phyloP scores from a whole-genome alignment of 2,113 vertebrate genomes.

The Hystrix cristata region DNA sequence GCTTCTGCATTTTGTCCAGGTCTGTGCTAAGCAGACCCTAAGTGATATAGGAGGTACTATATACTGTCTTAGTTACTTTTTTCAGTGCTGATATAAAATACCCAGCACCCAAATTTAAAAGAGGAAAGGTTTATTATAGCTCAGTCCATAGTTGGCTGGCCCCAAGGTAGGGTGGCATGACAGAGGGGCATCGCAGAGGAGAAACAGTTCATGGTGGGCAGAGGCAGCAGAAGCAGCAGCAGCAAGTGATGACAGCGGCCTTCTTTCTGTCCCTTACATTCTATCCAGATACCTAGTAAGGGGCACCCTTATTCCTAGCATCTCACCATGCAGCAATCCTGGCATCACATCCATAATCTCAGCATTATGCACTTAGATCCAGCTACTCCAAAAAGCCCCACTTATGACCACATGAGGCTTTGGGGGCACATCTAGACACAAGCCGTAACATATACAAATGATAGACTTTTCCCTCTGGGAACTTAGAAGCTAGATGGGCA shows the following conservation, averaged over 20 bases:
- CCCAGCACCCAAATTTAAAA: not conserved
- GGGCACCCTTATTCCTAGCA: not conserved
- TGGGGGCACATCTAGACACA: not conserved
- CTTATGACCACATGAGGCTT: not conserved
- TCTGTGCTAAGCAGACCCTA: not conserved
- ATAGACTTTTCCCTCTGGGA: not conserved
- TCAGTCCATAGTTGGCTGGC: not conserved
- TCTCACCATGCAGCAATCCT: not conserved
- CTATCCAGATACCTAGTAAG: not conserved
- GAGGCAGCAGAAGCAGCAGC: not conserved
- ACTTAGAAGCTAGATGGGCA: not conserved
- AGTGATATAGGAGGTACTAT: not conserved
- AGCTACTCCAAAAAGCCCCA: not conserved
- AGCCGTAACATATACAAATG: not conserved
- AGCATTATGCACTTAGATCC: not conserved
- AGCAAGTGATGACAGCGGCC: not conserved
- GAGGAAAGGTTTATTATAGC: not conserved
- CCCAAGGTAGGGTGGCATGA: not conserved
- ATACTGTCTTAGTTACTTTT: not conserved
- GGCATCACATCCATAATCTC: not conserved
- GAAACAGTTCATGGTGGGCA: not conserved
- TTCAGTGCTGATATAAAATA: not conserved
- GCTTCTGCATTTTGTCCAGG: not conserved
- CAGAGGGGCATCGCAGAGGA: not conserved
- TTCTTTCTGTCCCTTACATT: not conserved